phyloP scores from a whole-genome alignment of 1,140 invertebrate genomes.

The Lysiphlebus fabarum region DNA sequence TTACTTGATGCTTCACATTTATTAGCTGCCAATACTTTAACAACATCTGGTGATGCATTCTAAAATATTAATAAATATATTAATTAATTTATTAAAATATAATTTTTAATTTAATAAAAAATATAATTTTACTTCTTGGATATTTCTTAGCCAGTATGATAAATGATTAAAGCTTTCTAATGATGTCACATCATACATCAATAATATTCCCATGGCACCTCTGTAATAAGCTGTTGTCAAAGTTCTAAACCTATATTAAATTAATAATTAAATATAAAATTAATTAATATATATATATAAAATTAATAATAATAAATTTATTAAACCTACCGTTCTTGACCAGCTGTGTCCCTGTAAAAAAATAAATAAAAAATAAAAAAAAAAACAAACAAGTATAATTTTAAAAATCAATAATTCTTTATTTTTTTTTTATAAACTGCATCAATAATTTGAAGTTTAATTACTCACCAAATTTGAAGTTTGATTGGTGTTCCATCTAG shows the following conservation, averaged over 20 bases:
- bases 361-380: too few relatives aligned
- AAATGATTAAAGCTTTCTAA: slow-evolving; percentile 83
- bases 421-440: slow-evolving; percentile 9
- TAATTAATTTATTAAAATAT: slow-evolving; percentile 5
- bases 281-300: too few relatives aligned
- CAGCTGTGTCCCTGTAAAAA: slow-evolving; percentile 60
- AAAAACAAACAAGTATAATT: slow-evolving; percentile 25
- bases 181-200: slow-evolving; percentile 85
- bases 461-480: slow-evolving; percentile 84
- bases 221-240: slow-evolving; percentile 84
- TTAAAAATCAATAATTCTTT: slow-evolving; percentile 5
- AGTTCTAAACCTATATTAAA: slow-evolving; percentile 60
- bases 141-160: slow-evolving; percentile 82
- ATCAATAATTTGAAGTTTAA: slow-evolving; percentile 9
- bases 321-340: slow-evolving; percentile 60
- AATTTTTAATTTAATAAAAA: slow-evolving; percentile 7
- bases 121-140: slow-evolving; percentile 68
- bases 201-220: slow-evolving; percentile 81
- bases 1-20: slow-evolving; percentile 77
- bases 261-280: too few relatives aligned
- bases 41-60: slow-evolving; percentile 82
- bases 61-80: slow-evolving; percentile 45
- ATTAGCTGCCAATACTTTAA: slow-evolving; percentile 80
- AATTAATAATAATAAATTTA: too few relatives aligned
- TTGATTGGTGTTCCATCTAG: slow-evolving; percentile 81